Percentiles rank a stretch among this genome's conserved stretches.
Conservation (phyloP, 1,140 invertebrate genomes). For the Hypsibius dujardini region DNA sequence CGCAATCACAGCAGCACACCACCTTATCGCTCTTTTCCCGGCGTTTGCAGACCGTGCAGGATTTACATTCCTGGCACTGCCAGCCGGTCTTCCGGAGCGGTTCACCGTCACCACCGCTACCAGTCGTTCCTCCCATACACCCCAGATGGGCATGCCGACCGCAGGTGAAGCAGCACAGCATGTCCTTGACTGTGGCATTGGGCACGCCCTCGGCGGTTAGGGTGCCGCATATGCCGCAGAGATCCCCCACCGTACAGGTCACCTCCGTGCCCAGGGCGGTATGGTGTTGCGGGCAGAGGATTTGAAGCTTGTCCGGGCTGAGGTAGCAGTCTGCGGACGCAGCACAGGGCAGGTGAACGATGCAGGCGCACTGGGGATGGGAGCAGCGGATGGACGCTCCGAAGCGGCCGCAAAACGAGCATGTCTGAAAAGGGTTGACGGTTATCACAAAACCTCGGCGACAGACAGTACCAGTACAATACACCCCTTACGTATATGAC, state of each 20-base stretch:
- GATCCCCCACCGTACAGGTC: neutral
- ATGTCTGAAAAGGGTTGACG: neutral
- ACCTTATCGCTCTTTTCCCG: slow-evolving; percentile 21
- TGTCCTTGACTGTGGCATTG: slow-evolving; percentile 41
- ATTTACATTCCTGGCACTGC: slow-evolving; percentile 81
- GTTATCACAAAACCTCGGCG: neutral
- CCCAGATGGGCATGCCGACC: slow-evolving; percentile 79
- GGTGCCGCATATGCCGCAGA: neutral
- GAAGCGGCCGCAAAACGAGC: slow-evolving; percentile 49
- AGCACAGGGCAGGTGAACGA: slow-evolving; percentile 72
- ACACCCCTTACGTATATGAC: too few relatives aligned
- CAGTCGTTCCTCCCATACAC: slow-evolving; percentile 66
- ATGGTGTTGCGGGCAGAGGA: neutral
- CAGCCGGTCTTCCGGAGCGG: slow-evolving; percentile 70
- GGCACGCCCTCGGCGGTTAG: neutral
- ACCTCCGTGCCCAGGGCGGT: neutral
- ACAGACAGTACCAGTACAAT: too few relatives aligned
- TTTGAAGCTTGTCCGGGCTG: neutral
- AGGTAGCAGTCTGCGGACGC: slow-evolving; percentile 37
- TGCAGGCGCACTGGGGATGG: slow-evolving; percentile 44
- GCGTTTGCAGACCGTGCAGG: slow-evolving; percentile 72
- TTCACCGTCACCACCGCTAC: slow-evolving; percentile 43
- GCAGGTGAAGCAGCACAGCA: slow-evolving; percentile 66
- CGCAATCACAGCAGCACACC: neutral
- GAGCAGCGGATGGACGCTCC: slow-evolving; percentile 65